Base-by-base conservation (phyloP, 2,113 vertebrate species). In the Maccullochella peelii region DNA sequence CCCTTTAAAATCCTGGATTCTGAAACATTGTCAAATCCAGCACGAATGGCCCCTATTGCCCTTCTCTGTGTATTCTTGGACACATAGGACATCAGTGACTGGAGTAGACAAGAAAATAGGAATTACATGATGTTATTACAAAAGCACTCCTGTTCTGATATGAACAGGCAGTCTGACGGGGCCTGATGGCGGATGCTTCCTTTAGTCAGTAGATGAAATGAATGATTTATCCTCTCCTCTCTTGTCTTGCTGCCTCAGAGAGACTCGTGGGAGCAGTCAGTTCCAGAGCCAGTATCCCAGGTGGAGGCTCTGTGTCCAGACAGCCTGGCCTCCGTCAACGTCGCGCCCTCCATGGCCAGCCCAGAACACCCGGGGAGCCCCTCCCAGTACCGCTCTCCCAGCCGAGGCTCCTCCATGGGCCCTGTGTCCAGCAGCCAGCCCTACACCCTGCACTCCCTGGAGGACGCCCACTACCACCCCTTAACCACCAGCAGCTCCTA, bases 241-340 rank as follows among this genome's bases (percentile, higher is more conserved):
- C 68, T n/a, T 77, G 15, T 79, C 72, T 87, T 85, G 70, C 85
- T 30, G 73, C 74, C 59, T 58, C 93, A 99, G 97, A 97, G 97
- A 79, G 97, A 98, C 79, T 93, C 97, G 0, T 98, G 97, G 98
- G 98, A 99, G 77, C 96, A 97, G 90, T 87, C 88, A 0, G 86
- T 94, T 6, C 59, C 96, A 0, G 96, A 98, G 38, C 87, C 94
- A 0, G 94, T 96, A 12, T 70, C 93, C 82, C 97, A 96, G 87
- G 57, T 86, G 0, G 97, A 98, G 0, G 30, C 84, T 0, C 30
- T 94, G 0, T 96, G 97, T 30, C 21, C 95, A 0, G 96, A 98
- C 2, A 44, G 92, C 15, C 90, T 97, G 89, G 94, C 96, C 80
- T 77, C 93, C 0, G 86, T 96, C 54, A 89, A 94, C 0, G 75